Evolutionary conservation across 1,140 invertebrate genomes (phyloP).

Genomic region (Drosophila subobscura): DNA sequence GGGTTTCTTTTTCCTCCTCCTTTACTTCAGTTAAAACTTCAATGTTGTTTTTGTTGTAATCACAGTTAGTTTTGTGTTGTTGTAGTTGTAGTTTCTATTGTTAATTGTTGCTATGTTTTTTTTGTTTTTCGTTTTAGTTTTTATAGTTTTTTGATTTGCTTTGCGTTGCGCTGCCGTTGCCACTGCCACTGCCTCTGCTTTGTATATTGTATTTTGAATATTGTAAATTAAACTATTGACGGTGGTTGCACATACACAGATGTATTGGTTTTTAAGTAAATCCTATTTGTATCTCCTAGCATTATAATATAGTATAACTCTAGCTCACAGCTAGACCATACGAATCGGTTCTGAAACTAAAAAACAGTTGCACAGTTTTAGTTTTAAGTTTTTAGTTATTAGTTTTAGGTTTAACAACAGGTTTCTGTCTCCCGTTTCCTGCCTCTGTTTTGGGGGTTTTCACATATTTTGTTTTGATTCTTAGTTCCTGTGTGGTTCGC

Average conservation of each 20-base stretch:
- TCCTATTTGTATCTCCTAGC: constrained; percentile 63
- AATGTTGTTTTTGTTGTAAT: constrained; percentile 70
- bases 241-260: constrained; percentile 58
- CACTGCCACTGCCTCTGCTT: constrained; percentile 23
- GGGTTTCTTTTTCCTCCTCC: constrained; percentile 16
- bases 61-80: constrained; percentile 81
- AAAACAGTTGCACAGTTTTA: constrained; percentile 3
- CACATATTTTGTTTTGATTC: background rate
- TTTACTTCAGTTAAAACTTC: constrained; percentile 37
- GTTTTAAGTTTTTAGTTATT: too few species aligned
- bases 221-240: constrained; percentile 76
- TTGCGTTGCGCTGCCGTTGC: constrained; percentile 8
- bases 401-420: background rate
- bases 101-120: constrained; percentile 55
- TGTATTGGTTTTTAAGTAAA: constrained; percentile 37
- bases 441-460: too few species aligned
- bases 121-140: constrained; percentile 18
- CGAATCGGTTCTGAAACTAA: constrained; percentile 1
- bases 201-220: constrained; percentile 27
- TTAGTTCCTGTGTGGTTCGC: constrained; percentile 3
- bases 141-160: constrained; percentile 17
- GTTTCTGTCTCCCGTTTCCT: too few species aligned
- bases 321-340: constrained; percentile 54
- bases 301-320: constrained; percentile 27
- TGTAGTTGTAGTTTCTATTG: constrained; percentile 65